Conservation (phyloP, 35 echinoderm and acorn worm genomes). For the Ptychodera flava region DNA sequence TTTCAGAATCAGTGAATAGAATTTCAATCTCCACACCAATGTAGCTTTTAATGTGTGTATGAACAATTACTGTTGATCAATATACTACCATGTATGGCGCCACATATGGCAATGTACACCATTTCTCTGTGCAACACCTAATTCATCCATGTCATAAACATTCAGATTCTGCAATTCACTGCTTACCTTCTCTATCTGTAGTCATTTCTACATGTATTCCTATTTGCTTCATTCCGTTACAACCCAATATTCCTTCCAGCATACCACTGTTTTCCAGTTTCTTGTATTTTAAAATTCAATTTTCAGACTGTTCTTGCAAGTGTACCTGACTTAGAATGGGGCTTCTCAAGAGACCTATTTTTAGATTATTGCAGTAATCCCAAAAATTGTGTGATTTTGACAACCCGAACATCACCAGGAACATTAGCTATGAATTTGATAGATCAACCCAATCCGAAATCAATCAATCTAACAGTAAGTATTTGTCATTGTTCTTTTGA, state of each 20-base stretch:
- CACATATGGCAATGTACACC: too few relatives aligned
- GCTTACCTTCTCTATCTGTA: too few relatives aligned
- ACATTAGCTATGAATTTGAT: conserved; percentile 80
- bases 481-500: background rate
- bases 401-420: conserved; percentile 68
- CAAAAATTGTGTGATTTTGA: conserved; percentile 80
- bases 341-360: conserved; percentile 80
- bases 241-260: background rate
- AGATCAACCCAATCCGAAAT: conserved; percentile 32
- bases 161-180: too few relatives aligned
- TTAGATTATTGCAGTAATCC: conserved; percentile 59
- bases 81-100: too few relatives aligned
- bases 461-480: conserved; percentile 54
- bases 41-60: too few relatives aligned
- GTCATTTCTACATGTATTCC: too few relatives aligned
- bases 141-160: too few relatives aligned
- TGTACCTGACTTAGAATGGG: conserved; percentile 87
- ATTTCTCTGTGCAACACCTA: too few relatives aligned
- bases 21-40: too few relatives aligned
- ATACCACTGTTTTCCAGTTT: background rate
- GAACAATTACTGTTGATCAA: too few relatives aligned
- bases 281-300: too few relatives aligned
- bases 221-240: background rate
- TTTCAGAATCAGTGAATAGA: too few relatives aligned
- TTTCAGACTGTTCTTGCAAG: conserved; percentile 91